Conservation (phyloP, 2,797 vertebrate genomes). For the Bufotes viridis region DNA sequence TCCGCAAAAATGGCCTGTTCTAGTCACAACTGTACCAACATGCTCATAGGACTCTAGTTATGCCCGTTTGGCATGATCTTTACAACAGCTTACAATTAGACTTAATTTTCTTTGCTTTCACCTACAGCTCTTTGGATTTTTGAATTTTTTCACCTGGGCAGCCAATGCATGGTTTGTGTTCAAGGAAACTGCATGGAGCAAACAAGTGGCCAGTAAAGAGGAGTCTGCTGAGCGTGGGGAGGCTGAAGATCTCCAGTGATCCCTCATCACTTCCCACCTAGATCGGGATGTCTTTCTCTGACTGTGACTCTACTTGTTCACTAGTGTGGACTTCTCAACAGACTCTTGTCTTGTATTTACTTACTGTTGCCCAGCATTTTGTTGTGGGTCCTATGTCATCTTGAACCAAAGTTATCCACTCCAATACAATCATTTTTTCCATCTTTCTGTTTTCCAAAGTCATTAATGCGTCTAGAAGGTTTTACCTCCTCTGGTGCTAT, state of each 20-base stretch:
- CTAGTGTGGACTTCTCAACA: conserved; percentile 31
- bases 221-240: conserved; percentile 77
- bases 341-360: conserved; percentile 6
- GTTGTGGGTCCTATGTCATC: neutral
- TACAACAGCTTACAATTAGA: neutral
- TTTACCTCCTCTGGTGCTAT: conserved; percentile 52
- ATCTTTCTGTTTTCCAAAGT: conserved; percentile 6
- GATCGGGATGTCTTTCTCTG: conserved; percentile 1
- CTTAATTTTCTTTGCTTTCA: conserved; percentile 34
- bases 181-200: conserved; percentile 90
- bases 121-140: conserved; percentile 88
- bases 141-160: conserved; percentile 92
- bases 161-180: conserved; percentile 96
- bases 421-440: conserved; percentile 15
- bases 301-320: conserved; percentile 6
- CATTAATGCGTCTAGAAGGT: conserved; percentile 10
- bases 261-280: conserved; percentile 22
- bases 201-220: conserved; percentile 71
- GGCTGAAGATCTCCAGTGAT: conserved; percentile 74
- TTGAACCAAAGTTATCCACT: neutral
- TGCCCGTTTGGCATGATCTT: neutral
- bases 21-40: too few relatives aligned
- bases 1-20: too few relatives aligned
- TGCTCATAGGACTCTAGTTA: too few relatives aligned
- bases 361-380: neutral